Evolutionary conservation across 1,140 invertebrate genomes (phyloP).

Genomic region (Micrasema longulum): DNA sequence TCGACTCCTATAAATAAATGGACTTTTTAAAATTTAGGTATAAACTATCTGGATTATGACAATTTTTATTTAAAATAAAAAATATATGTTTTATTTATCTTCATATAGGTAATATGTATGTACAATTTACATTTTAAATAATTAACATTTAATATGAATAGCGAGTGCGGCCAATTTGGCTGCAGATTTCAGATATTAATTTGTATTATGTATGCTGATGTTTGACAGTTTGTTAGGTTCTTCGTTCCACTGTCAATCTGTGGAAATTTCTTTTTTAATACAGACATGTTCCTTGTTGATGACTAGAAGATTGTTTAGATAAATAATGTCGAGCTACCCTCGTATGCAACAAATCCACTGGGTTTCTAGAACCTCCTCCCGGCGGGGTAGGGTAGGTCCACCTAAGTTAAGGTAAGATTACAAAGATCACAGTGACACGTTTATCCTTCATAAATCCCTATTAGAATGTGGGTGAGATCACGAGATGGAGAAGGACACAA

Average conservation of each 20-base stretch:
- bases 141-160: constrained; percentile 54
- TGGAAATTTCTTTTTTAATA: constrained; percentile 42
- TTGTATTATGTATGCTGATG: background rate
- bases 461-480: constrained; percentile 54
- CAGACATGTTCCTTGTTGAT: constrained; percentile 48
- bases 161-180: constrained; percentile 29
- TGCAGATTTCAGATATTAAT: no score
- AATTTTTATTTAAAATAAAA: constrained; percentile 50
- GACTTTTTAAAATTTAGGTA: constrained; percentile 34
- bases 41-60: constrained; percentile 41
- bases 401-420: constrained; percentile 13
- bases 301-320: constrained; percentile 51
- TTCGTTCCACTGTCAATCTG: background rate
- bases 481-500: constrained; percentile 53
- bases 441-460: constrained; percentile 54
- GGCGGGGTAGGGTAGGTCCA: background rate
- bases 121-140: constrained; percentile 56
- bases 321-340: constrained; percentile 10
- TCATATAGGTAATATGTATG: constrained; percentile 53
- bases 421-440: constrained; percentile 31
- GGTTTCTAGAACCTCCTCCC: no score
- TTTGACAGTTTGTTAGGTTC: background rate
- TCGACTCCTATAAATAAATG: constrained; percentile 40
- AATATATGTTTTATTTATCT: constrained; percentile 51
- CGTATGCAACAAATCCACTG: constrained; percentile 1